These are phyloP conservation scores for Loriculus beryllinus DNA, from an alignment of 2,797 vertebrate genomes.

Conservation along the genomic window DNA sequence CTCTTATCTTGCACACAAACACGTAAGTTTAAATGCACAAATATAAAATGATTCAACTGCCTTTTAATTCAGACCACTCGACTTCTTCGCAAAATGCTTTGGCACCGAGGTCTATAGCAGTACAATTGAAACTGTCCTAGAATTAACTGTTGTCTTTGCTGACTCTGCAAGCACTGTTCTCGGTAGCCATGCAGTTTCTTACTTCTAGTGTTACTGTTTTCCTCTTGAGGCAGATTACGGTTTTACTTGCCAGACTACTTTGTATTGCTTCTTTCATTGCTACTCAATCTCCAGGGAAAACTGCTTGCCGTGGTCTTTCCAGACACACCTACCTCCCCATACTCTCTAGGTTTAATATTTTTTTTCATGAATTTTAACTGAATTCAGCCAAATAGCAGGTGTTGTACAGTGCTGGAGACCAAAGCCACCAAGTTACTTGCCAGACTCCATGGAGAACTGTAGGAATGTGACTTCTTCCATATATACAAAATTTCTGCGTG, in stretches of 20 bases:
- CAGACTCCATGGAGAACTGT: not conserved
- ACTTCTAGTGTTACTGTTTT: not conserved
- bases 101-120: not conserved
- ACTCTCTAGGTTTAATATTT: not conserved
- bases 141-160: not conserved
- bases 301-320: not conserved
- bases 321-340: not conserved
- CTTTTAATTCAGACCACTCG: not conserved
- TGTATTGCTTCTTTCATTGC: not conserved
- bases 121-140: not conserved
- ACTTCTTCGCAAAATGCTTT: not conserved
- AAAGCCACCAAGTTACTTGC: not conserved
- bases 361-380: not conserved
- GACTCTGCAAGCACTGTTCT: not conserved
- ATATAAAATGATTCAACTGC: not conserved
- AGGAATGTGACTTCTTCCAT: not conserved
- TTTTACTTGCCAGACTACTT: not conserved
- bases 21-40: not conserved
- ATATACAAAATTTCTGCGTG: not conserved
- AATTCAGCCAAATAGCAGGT: not conserved
- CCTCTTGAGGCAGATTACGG: not conserved
- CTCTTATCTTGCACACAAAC: not conserved
- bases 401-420: not conserved
- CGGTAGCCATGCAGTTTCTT: not conserved
- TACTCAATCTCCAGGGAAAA: not conserved